phyloP scores from a whole-genome alignment of 1,140 invertebrate genomes.

The Theocolax elegans region DNA sequence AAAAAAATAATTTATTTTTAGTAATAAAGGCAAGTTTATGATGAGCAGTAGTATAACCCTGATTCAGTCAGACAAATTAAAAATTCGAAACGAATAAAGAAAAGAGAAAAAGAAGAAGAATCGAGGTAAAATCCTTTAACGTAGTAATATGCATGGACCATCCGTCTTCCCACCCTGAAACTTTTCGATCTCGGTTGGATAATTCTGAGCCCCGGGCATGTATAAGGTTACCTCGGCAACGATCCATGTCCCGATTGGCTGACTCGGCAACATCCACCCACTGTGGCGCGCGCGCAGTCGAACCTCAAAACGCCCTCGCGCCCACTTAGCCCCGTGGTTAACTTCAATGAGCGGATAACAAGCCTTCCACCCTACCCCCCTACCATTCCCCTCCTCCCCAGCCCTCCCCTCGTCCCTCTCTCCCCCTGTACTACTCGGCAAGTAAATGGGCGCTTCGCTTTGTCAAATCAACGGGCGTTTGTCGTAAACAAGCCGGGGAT shows the following conservation, averaged over 20 bases:
- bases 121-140: too few relatives aligned
- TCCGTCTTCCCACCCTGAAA: too few relatives aligned
- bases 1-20: too few relatives aligned
- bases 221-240: slow-evolving; percentile 65
- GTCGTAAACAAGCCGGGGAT: slow-evolving; percentile 57
- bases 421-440: slow-evolving; percentile 55
- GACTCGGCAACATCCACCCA: slow-evolving; percentile 39
- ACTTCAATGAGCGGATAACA: slow-evolving; percentile 69
- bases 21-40: too few relatives aligned
- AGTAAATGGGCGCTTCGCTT: slow-evolving; percentile 65
- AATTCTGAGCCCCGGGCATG: slow-evolving; percentile 50
- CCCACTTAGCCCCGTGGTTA: slow-evolving; percentile 67
- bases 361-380: slow-evolving; percentile 49
- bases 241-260: slow-evolving; percentile 64
- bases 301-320: slow-evolving; percentile 43
- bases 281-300: slow-evolving; percentile 32
- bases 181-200: slow-evolving; percentile 68
- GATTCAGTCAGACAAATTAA: too few relatives aligned
- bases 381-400: not conserved
- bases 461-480: slow-evolving; percentile 67
- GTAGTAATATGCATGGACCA: too few relatives aligned
- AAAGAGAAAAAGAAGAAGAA: too few relatives aligned
- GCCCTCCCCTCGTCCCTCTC: slow-evolving; percentile 45
- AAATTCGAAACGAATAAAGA: too few relatives aligned
- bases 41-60: too few relatives aligned